These are phyloP conservation scores for Mallotus villosus DNA, from an alignment of 2,797 vertebrate species.

Conservation along the genomic window DNA sequence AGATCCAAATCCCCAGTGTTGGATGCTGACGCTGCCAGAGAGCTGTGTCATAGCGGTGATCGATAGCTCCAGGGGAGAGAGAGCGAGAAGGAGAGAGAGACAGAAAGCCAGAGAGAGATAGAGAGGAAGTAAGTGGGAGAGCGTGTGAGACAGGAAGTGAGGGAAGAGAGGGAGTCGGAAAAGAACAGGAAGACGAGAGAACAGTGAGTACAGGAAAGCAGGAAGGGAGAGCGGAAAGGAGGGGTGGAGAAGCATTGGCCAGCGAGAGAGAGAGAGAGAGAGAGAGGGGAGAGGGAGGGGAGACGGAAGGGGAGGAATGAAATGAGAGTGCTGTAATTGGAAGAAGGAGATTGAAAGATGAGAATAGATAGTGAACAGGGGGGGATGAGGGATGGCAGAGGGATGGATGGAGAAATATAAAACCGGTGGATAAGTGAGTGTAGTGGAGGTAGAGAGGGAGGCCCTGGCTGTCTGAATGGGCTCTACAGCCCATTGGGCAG, in stretches of 20 bases:
- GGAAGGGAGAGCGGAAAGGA: background rate
- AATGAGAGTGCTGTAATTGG: background rate
- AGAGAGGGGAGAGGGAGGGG: background rate
- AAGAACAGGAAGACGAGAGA: too few species aligned
- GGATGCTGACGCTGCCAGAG: slow-evolving; percentile 58
- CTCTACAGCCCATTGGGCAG: slow-evolving; percentile 18
- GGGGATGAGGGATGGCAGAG: slow-evolving; percentile 8
- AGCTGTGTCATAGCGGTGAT: slow-evolving; percentile 60
- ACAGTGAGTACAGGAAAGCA: background rate
- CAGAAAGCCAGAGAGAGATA: slow-evolving; percentile 1
- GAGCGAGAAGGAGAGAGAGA: slow-evolving; percentile 18
- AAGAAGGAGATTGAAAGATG: background rate
- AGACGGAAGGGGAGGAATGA: background rate
- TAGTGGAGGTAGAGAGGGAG: slow-evolving; percentile 14
- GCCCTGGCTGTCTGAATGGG: slow-evolving; percentile 33
- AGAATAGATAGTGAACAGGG: slow-evolving; percentile 31
- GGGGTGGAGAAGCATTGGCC: too few species aligned
- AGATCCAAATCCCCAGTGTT: slow-evolving; percentile 60
- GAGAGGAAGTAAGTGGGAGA: background rate
- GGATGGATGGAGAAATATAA: background rate
- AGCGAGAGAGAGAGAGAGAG: background rate
- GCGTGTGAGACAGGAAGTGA: too few species aligned
- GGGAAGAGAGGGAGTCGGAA: too few species aligned
- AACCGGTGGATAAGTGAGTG: too few species aligned
- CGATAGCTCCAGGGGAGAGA: slow-evolving; percentile 53